Percentiles rank a stretch among this genome's conserved stretches.
phyloP scores from a whole-genome alignment of 2,888 invertebrate species.

The Mesorhabditis sp. region DNA sequence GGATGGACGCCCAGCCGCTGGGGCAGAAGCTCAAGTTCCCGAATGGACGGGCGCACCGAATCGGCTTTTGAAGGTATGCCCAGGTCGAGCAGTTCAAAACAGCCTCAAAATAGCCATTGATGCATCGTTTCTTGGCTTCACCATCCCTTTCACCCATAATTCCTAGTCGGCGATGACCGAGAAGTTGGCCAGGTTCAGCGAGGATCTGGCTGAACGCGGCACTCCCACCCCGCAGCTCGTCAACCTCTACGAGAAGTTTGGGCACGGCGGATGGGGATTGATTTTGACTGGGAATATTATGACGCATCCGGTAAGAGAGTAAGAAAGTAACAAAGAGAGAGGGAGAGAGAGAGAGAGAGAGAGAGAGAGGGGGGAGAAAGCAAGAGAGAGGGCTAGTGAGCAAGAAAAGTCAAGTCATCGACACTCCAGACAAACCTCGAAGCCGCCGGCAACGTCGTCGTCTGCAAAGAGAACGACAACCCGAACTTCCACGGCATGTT shows the following conservation, averaged over 20 bases:
- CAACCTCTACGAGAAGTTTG: constrained; percentile 43
- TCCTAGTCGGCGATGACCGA: constrained; percentile 34
- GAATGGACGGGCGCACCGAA: constrained; percentile 22
- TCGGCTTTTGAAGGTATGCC: constrained; percentile 25
- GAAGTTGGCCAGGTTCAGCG: constrained; percentile 16
- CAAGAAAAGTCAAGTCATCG: constrained; percentile 10
- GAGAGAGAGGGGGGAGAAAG: not conserved
- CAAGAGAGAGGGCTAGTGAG: no score
- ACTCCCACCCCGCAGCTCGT: constrained; percentile 28
- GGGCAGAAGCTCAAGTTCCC: constrained; percentile 18
- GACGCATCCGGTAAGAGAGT: constrained; percentile 13
- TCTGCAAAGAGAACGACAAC: constrained; percentile 30
- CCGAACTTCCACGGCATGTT: constrained; percentile 21
- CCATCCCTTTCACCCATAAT: constrained; percentile 2
- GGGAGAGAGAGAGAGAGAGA: not conserved
- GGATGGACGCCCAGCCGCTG: constrained; percentile 13
- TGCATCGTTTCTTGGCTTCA: not conserved
- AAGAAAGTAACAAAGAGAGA: not conserved
- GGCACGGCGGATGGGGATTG: constrained; percentile 40
- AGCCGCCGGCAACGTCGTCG: constrained; percentile 37
- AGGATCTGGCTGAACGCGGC: constrained; percentile 26
- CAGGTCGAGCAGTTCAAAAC: no score
- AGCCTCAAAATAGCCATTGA: not conserved
- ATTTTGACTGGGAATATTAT: constrained; percentile 36
- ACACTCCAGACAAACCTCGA: constrained; percentile 32